Evolutionary conservation across 2,888 invertebrate genomes (phyloP).

Genomic region (Mellilla xanthometata): DNA sequence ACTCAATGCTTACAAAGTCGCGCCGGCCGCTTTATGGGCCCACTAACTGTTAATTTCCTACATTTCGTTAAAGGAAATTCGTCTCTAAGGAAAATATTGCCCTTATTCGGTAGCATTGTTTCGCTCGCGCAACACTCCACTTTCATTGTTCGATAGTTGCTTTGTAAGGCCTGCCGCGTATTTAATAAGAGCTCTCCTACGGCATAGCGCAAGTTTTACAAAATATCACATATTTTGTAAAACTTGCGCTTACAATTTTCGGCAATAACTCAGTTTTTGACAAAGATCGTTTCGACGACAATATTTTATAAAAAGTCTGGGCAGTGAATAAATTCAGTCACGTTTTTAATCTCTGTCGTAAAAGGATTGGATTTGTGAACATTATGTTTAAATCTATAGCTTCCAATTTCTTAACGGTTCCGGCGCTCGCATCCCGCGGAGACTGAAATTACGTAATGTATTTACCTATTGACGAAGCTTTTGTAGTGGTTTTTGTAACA

Average conservation of each 20-base stretch:
- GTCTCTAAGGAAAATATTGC: conserved; percentile 68
- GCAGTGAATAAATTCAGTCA: conserved; percentile 20
- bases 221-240: conserved; percentile 18
- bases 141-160: conserved; percentile 50
- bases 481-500: conserved; percentile 32
- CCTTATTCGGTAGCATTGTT: conserved; percentile 51
- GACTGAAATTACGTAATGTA: conserved; percentile 29
- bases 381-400: conserved; percentile 23
- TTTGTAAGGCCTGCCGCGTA: conserved; percentile 40
- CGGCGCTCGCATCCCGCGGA: conserved; percentile 14
- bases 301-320: conserved; percentile 3
- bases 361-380: conserved; percentile 25
- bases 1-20: conserved; percentile 80
- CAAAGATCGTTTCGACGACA: conserved; percentile 4
- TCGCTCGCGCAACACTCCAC: conserved; percentile 47
- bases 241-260: conserved; percentile 19
- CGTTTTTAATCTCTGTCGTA: conserved; percentile 26
- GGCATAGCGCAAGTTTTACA: no score
- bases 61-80: conserved; percentile 69
- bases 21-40: conserved; percentile 69
- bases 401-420: conserved; percentile 32
- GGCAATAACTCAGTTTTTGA: conserved; percentile 9
- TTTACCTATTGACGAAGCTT: conserved; percentile 29
- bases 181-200: conserved; percentile 46
- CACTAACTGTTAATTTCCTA: conserved; percentile 78